These are phyloP conservation scores for Rhinopomastus cyanomelas DNA, from an alignment of 2,113 vertebrate species.

Conservation along the genomic window DNA sequence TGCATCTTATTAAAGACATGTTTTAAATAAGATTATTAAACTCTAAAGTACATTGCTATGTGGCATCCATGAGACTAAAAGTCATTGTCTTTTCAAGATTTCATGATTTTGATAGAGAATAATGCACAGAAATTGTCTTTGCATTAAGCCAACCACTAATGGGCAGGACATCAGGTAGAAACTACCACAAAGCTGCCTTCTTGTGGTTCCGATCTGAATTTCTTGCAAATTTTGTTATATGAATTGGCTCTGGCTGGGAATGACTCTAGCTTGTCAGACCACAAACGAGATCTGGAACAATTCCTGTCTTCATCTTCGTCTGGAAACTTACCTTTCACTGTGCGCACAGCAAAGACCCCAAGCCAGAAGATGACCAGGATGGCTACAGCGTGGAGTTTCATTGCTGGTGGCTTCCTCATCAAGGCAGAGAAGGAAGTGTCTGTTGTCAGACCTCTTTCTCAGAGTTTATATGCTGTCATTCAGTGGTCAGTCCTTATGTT, in stretches of 20 bases:
- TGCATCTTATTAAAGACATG: neutral
- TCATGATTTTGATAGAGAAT: neutral
- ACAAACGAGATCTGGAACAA: neutral
- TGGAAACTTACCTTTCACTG: neutral
- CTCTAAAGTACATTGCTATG: neutral
- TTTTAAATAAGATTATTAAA: neutral
- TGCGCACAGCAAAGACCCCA: neutral
- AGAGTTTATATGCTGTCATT: neutral
- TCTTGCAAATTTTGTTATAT: neutral
- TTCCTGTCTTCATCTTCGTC: neutral
- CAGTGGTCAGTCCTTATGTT: neutral
- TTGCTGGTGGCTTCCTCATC: neutral
- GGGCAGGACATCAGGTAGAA: neutral
- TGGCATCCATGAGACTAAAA: neutral
- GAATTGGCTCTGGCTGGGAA: neutral
- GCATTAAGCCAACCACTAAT: neutral
- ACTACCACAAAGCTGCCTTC: neutral
- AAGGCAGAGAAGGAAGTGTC: neutral
- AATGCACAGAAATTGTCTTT: neutral
- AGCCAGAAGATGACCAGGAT: conserved; percentile 11
- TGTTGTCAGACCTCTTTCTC: neutral
- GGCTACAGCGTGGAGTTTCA: neutral
- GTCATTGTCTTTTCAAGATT: neutral
- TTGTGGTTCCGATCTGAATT: neutral
- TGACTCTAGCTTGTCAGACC: neutral